These are phyloP conservation scores for Danio aesculapii DNA, from an alignment of 2,797 vertebrate genomes.

Conservation along the genomic window DNA sequence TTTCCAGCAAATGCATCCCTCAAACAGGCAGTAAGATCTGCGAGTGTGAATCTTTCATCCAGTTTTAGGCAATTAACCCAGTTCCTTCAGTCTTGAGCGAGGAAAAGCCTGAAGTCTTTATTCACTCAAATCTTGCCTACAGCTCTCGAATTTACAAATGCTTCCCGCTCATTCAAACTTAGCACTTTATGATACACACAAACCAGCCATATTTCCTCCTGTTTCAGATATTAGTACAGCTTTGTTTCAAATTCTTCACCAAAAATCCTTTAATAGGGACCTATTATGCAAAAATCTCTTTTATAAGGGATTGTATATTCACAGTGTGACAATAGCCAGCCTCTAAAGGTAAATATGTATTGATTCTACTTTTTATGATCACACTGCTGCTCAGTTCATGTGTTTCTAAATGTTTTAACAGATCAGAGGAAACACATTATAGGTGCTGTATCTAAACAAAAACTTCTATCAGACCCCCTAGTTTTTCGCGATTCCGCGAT, in stretches of 20 bases:
- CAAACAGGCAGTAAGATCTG: conserved; percentile 15
- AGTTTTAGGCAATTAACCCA: conserved; percentile 29
- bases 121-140: background rate
- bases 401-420: too few relatives aligned
- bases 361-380: too few relatives aligned
- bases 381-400: too few relatives aligned
- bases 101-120: conserved; percentile 3
- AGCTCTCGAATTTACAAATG: background rate
- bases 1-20: conserved; percentile 18
- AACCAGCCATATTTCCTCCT: background rate
- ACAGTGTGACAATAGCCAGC: too few relatives aligned
- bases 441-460: too few relatives aligned
- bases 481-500: too few relatives aligned
- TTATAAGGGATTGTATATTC: too few relatives aligned
- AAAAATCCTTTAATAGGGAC: background rate
- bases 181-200: background rate
- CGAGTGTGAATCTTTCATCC: conserved; percentile 20
- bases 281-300: too few relatives aligned
- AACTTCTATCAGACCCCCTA: too few relatives aligned
- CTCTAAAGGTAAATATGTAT: too few relatives aligned
- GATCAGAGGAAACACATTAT: too few relatives aligned
- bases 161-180: background rate
- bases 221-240: background rate
- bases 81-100: conserved; percentile 13
- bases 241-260: background rate